Evolutionary conservation across 1,140 invertebrate genomes (phyloP).

Genomic region (Sarcophaga peregrina): DNA sequence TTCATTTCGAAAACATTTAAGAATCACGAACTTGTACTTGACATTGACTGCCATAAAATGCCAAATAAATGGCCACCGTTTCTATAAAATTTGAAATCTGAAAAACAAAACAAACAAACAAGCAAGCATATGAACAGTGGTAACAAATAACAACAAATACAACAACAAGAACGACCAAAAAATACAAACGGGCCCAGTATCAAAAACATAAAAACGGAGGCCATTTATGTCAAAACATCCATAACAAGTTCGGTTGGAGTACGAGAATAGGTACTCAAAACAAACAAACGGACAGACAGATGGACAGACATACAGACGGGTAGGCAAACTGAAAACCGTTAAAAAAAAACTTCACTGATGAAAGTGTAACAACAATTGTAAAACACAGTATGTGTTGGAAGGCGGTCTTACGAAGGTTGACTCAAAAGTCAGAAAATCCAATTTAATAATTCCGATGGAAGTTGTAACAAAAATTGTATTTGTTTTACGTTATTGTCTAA

Average conservation of each 20-base stretch:
- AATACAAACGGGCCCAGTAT: too few relatives aligned
- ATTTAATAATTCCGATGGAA: too few relatives aligned
- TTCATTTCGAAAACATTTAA: conserved; percentile 17
- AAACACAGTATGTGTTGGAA: neutral
- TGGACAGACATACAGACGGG: neutral
- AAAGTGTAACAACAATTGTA: conserved; percentile 27
- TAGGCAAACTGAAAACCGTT: conserved; percentile 10
- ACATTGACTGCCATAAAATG: conserved; percentile 15
- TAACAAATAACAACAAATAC: too few relatives aligned
- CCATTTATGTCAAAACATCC: conserved; percentile 26
- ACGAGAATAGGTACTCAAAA: neutral
- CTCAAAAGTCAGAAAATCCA: neutral
- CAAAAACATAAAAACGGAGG: neutral
- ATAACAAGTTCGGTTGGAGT: neutral
- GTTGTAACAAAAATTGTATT: too few relatives aligned
- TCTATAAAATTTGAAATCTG: neutral
- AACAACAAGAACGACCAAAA: too few relatives aligned
- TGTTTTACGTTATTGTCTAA: too few relatives aligned
- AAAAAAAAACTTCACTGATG: conserved; percentile 3
- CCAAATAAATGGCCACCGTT: conserved; percentile 24
- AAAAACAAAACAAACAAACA: neutral
- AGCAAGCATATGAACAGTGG: neutral
- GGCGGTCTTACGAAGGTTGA: neutral
- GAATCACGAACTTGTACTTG: conserved; percentile 26
- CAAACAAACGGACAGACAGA: too few relatives aligned